A percentile compares a stretch with the other conserved stretches of the same genome.
phyloP scores from a whole-genome alignment of 1,140 invertebrate species.

The Calycopis cecrops region DNA sequence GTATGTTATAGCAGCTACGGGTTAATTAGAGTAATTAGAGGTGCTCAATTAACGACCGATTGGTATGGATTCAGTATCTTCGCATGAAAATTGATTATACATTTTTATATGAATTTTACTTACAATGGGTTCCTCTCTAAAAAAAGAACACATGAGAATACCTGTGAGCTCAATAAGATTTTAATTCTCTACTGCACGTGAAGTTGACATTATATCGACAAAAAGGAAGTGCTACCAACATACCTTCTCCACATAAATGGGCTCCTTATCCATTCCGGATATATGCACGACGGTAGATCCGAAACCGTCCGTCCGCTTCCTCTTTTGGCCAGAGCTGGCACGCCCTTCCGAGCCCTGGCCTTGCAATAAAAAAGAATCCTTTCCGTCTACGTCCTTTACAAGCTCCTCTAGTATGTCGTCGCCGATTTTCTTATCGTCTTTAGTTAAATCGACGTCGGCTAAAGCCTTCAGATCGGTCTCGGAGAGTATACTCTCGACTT shows the following conservation, averaged over 20 bases:
- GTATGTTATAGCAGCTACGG: too few species aligned
- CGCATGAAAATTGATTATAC: too few species aligned
- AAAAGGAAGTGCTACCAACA: too few species aligned
- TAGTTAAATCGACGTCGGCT: slow-evolving; percentile 36
- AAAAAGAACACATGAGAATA: too few species aligned
- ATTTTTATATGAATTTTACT: too few species aligned
- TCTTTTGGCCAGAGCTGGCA: slow-evolving; percentile 46
- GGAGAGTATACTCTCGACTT: slow-evolving; percentile 52
- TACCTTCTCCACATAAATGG: slow-evolving; percentile 35
- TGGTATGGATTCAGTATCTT: too few species aligned
- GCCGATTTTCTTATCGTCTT: slow-evolving; percentile 39
- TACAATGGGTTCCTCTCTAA: too few species aligned
- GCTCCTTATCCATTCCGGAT: slow-evolving; percentile 30
- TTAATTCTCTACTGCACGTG: too few species aligned
- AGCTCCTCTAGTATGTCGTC: slow-evolving; percentile 44
- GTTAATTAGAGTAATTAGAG: too few species aligned
- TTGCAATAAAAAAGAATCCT: slow-evolving; percentile 62
- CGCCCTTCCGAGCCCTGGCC: slow-evolving; percentile 57
- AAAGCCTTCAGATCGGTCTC: slow-evolving; percentile 47
- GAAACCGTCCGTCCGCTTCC: slow-evolving; percentile 33
- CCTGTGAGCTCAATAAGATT: too few species aligned
- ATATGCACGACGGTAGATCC: slow-evolving; percentile 45
- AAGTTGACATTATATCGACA: too few species aligned
- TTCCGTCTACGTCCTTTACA: slow-evolving; percentile 40
- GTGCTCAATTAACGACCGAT: too few species aligned